A percentile compares a stretch with the other conserved stretches of the same genome.
Evolutionary conservation across 2,113 vertebrate genomes (phyloP).

Genomic region (Leucopsar rothschildi): DNA sequence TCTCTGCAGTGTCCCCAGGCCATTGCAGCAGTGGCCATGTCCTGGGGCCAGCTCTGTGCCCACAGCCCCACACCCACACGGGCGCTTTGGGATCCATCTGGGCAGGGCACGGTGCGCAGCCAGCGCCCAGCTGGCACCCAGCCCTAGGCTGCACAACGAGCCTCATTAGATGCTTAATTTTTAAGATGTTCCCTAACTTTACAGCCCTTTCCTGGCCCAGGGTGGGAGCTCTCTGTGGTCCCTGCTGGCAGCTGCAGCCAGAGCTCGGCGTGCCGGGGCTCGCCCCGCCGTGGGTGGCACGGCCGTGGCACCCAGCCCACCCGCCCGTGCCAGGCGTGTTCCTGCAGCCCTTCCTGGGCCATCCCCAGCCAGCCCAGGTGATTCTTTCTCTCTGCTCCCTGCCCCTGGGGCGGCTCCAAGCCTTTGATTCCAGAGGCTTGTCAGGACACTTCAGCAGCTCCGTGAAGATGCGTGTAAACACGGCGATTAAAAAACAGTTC

Average conservation of each 20-base stretch:
- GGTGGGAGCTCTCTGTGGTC: background rate
- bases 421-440: conserved; percentile 46
- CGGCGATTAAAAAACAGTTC: background rate
- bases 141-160: background rate
- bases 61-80: rapidly evolving
- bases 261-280: background rate
- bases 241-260: background rate
- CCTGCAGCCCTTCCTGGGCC: background rate
- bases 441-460: background rate
- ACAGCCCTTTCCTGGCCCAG: background rate
- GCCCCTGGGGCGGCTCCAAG: background rate
- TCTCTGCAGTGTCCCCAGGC: background rate
- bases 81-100: rapidly evolving
- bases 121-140: background rate
- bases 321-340: background rate
- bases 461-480: background rate
- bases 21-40: rapidly evolving
- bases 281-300: background rate
- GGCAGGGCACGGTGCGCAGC: rapidly evolving
- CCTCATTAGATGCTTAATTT: background rate
- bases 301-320: background rate
- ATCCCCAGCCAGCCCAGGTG: background rate
- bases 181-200: background rate
- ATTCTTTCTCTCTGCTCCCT: background rate
- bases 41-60: rapidly evolving